A percentile compares a stretch with the other conserved stretches of the same genome.
Evolutionary conservation across 53 echinoderm and acorn worm genomes (phyloP).

Genomic region (Temnopleurus reevesii): DNA sequence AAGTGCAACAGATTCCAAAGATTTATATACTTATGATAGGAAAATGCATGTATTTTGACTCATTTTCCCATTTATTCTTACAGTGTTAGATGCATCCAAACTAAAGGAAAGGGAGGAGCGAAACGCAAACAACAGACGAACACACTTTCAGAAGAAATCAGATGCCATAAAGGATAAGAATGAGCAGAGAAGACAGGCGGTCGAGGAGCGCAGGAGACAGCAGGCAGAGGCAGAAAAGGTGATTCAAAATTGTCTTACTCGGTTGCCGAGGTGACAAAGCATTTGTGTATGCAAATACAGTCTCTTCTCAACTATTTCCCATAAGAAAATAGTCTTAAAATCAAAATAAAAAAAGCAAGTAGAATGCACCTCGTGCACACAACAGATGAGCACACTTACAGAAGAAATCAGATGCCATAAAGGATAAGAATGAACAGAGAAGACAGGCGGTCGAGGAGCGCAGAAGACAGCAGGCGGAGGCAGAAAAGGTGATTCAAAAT

Average conservation of each 20-base stretch:
- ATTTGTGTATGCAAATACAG: no score
- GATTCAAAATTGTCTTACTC: no score
- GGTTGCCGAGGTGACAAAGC: no score
- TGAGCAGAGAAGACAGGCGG: conserved; percentile 70
- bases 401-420: conserved; percentile 69
- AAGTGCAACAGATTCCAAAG: no score
- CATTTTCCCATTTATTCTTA: background rate
- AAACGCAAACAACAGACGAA: conserved; percentile 67
- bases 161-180: conserved; percentile 67
- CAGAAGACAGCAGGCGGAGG: conserved; percentile 72
- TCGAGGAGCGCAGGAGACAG: conserved; percentile 79
- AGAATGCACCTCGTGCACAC: conserved; percentile 64
- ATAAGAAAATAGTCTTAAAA: no score
- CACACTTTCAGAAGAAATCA: conserved; percentile 76
- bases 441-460: conserved; percentile 84
- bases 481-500: conserved; percentile 89
- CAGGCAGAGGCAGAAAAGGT: conserved; percentile 84
- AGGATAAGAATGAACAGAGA: conserved; percentile 67
- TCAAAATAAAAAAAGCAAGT: conserved; percentile 77
- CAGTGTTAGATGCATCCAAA: conserved; percentile 96
- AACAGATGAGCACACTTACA: conserved; percentile 73
- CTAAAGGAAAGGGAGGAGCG: conserved; percentile 69
- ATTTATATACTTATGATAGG: no score
- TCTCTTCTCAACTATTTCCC: background rate
- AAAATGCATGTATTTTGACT: no score